Evolutionary conservation across 1,140 invertebrate species (phyloP).

Genomic region (Lamellibrachia luymesi): DNA sequence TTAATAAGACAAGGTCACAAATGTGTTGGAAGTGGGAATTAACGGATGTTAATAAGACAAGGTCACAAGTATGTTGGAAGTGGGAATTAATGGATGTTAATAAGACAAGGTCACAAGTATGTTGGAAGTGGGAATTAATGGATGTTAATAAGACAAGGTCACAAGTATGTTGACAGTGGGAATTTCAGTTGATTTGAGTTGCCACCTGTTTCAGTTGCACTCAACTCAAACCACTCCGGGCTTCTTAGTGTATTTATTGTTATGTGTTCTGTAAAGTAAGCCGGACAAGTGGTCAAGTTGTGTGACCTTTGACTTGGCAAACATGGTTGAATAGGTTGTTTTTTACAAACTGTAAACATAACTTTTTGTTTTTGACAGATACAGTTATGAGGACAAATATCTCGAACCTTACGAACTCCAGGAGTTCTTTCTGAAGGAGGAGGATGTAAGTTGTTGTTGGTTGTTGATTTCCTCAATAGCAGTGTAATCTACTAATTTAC

Average conservation of each 20-base stretch:
- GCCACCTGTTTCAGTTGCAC: slow-evolving; percentile 20
- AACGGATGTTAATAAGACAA: background rate
- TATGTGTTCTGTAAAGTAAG: background rate
- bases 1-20: background rate
- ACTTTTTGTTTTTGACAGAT: slow-evolving; percentile 35
- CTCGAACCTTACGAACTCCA: slow-evolving; percentile 50
- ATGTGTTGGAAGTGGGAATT: background rate
- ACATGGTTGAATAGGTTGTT: background rate
- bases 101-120: background rate
- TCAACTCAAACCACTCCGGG: too few species aligned
- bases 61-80: too few species aligned
- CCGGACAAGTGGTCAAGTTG: background rate
- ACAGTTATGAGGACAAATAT: slow-evolving; percentile 42
- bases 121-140: background rate
- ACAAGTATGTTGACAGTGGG: background rate
- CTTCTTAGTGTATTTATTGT: background rate
- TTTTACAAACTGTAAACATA: background rate
- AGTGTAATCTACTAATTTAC: background rate
- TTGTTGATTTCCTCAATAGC: background rate
- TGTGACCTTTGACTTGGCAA: background rate
- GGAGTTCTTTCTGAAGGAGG: slow-evolving; percentile 52
- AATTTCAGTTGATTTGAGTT: slow-evolving; percentile 17
- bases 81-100: background rate
- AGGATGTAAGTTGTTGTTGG: slow-evolving; percentile 39
- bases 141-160: background rate